These are phyloP conservation scores for Pseudomyrmex flavicornis DNA, from an alignment of 1,140 invertebrate genomes.

Conservation along the genomic window DNA sequence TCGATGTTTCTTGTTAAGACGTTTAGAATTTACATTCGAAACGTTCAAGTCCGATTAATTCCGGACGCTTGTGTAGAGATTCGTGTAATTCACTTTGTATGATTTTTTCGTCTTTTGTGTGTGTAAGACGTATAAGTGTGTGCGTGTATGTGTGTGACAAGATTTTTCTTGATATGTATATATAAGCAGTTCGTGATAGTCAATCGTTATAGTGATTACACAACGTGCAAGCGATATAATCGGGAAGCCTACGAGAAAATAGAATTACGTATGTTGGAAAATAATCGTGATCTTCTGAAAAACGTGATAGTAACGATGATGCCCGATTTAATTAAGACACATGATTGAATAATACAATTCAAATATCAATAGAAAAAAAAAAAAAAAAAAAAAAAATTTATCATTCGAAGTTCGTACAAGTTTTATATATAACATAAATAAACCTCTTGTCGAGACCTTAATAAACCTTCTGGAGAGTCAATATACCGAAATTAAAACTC, in stretches of 20 bases:
- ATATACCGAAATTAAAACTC: constrained; percentile 25
- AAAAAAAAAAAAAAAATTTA: neutral
- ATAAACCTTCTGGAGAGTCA: neutral
- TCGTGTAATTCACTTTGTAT: constrained; percentile 33
- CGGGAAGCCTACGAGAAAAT: neutral
- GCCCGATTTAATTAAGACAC: neutral
- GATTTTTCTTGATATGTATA: constrained; percentile 51
- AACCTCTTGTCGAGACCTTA: neutral
- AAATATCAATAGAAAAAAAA: too few species aligned
- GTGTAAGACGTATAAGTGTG: constrained; percentile 2
- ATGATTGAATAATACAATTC: too few species aligned
- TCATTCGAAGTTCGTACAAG: constrained; percentile 24
- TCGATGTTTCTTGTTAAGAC: constrained; percentile 15
- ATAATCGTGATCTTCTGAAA: constrained; percentile 21
- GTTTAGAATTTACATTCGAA: neutral
- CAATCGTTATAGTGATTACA: constrained; percentile 29
- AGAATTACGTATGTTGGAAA: constrained; percentile 48
- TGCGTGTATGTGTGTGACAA: constrained; percentile 30
- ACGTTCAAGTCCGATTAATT: constrained; percentile 14
- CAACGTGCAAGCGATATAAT: neutral
- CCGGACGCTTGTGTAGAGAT: neutral
- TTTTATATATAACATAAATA: neutral
- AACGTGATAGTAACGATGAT: constrained; percentile 8
- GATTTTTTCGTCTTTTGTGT: constrained; percentile 39
- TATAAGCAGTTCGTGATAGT: constrained; percentile 50